These are phyloP conservation scores for Chironomus riparius DNA, from an alignment of 2,888 invertebrate genomes.

Conservation along the genomic window DNA sequence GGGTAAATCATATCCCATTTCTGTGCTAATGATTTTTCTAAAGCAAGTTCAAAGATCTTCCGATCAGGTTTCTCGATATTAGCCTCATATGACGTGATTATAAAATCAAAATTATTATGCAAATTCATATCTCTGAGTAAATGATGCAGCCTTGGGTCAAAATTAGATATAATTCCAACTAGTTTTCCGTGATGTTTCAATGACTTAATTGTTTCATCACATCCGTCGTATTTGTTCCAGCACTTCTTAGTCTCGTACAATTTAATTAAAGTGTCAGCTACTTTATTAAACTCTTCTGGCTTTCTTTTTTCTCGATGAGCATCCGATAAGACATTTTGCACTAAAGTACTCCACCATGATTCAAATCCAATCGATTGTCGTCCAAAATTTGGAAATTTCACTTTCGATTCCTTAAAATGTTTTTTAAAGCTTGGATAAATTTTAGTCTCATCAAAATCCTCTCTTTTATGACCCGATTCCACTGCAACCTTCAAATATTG, in stretches of 20 bases:
- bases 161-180: constrained; percentile 81
- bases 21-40: constrained; percentile 34
- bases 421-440: constrained; percentile 47
- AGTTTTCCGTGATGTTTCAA: constrained; percentile 39
- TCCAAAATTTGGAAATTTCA: constrained; percentile 72
- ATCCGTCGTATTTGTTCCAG: constrained; percentile 60
- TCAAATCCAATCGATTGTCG: constrained; percentile 58
- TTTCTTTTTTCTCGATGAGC: constrained; percentile 31
- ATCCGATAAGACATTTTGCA: constrained; percentile 34
- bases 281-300: constrained; percentile 32
- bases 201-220: constrained; percentile 47
- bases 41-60: constrained; percentile 42
- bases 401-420: constrained; percentile 45
- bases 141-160: constrained; percentile 66
- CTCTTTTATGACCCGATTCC: constrained; percentile 48
- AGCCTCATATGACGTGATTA: constrained; percentile 67
- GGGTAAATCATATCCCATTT: constrained; percentile 38
- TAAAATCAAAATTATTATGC: constrained; percentile 59
- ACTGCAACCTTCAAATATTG: constrained; percentile 63
- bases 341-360: constrained; percentile 66
- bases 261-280: constrained; percentile 53
- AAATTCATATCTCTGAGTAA: constrained; percentile 58
- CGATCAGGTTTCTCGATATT: constrained; percentile 44
- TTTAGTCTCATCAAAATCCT: constrained; percentile 39
- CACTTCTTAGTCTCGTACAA: constrained; percentile 60